These are phyloP conservation scores for Paratilapia polleni DNA, from an alignment of 2,113 vertebrate species.

Conservation along the genomic window DNA sequence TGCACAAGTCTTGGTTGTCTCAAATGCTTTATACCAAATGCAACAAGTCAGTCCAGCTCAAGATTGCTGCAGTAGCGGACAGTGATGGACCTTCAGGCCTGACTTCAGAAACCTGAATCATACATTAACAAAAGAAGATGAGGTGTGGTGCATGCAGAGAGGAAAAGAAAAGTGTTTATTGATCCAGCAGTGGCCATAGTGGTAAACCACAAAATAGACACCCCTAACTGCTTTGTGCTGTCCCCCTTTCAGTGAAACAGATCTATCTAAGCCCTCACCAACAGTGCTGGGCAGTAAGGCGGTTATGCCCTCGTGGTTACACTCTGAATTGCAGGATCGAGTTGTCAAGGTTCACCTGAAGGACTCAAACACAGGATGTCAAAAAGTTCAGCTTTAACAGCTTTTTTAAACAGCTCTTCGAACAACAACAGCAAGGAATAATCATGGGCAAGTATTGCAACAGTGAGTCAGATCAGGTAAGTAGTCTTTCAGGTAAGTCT, in stretches of 20 bases:
- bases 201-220: not conserved
- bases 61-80: not conserved
- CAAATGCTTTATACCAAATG: not conserved
- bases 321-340: not conserved
- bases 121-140: not conserved
- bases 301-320: not conserved
- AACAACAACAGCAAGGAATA: not conserved
- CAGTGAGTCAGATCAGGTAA: not conserved
- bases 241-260: not conserved
- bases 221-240: not conserved
- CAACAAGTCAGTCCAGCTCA: not conserved
- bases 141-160: not conserved
- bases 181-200: not conserved
- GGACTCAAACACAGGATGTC: not conserved
- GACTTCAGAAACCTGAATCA: too few relatives aligned
- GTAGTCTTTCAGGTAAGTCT: not conserved
- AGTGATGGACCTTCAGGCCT: not conserved
- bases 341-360: not conserved
- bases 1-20: rapidly evolving
- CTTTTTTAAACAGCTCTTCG: not conserved
- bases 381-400: not conserved
- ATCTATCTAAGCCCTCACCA: not conserved
- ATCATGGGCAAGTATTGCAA: not conserved
- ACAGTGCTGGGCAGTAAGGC: not conserved
- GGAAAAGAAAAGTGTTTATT: not conserved